phyloP scores from a whole-genome alignment of 2,888 invertebrate species.

The Dasysyrphus albostriatus region DNA sequence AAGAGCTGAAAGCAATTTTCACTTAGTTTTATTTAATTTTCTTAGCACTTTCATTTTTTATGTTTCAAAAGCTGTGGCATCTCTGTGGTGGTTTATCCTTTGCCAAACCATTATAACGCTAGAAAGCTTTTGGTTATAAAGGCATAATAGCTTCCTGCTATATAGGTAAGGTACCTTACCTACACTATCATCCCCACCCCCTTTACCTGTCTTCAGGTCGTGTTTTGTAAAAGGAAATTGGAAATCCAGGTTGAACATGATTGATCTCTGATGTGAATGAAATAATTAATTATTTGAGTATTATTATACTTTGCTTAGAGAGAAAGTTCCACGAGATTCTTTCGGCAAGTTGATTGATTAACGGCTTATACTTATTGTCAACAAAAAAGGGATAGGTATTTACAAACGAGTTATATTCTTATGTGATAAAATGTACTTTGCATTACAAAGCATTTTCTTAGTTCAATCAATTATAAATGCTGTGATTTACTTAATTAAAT shows the following conservation, averaged over 20 bases:
- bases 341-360: slow-evolving; percentile 55
- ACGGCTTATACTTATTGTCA: slow-evolving; percentile 30
- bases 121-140: slow-evolving; percentile 8
- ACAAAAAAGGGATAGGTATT: neutral
- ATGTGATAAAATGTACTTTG: slow-evolving; percentile 7
- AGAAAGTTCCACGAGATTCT: slow-evolving; percentile 29
- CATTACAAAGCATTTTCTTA: slow-evolving; percentile 16
- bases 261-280: slow-evolving; percentile 54
- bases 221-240: slow-evolving; percentile 39
- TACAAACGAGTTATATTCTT: neutral
- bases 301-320: slow-evolving; percentile 6
- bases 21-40: slow-evolving; percentile 73
- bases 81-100: slow-evolving; percentile 18
- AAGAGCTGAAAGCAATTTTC: slow-evolving; percentile 65
- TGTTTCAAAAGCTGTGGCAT: slow-evolving; percentile 32
- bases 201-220: neutral
- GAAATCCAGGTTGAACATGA: slow-evolving; percentile 64
- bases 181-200: neutral
- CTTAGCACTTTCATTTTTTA: slow-evolving; percentile 55
- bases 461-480: slow-evolving; percentile 30
- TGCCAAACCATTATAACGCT: slow-evolving; percentile 16
- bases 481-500: slow-evolving; percentile 35
- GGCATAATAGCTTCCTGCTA: neutral
- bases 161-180: no score
- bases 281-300: slow-evolving; percentile 48